Conservation (phyloP, 2,113 vertebrate genomes). For the Phrynocephalus versicolor region DNA sequence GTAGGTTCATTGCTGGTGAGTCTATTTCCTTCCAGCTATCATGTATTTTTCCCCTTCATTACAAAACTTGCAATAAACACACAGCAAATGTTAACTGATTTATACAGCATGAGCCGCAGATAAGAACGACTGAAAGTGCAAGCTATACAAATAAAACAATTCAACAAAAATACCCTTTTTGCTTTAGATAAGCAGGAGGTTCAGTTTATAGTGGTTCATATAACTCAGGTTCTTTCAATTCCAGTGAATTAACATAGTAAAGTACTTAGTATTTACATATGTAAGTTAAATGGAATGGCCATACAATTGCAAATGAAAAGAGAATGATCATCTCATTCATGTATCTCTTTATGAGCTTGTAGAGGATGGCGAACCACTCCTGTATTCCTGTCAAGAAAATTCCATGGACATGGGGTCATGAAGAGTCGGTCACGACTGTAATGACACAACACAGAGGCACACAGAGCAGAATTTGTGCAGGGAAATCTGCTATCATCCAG, state of each 20-base stretch:
- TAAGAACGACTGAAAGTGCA: neutral
- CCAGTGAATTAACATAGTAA: neutral
- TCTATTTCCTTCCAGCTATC: constrained; percentile 12
- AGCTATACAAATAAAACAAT: neutral
- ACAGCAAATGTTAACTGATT: neutral
- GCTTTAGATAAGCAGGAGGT: neutral
- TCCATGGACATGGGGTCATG: too few species aligned
- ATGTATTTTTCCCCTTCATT: neutral
- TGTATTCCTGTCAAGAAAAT: too few species aligned
- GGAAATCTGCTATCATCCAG: too few species aligned
- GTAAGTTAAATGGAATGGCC: neutral
- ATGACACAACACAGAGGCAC: too few species aligned
- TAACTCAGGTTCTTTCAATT: neutral
- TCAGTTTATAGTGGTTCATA: neutral
- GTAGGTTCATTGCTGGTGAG: neutral
- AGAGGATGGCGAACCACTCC: too few species aligned
- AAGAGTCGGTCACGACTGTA: too few species aligned
- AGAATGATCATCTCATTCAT: too few species aligned
- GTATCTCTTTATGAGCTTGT: too few species aligned
- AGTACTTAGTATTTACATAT: neutral
- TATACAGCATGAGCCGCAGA: neutral
- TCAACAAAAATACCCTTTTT: neutral
- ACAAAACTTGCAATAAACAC: neutral
- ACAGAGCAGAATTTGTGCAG: too few species aligned
- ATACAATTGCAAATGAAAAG: neutral